Evolutionary conservation across 2,797 vertebrate species (phyloP).

Genomic region (Notoglanidium macrostoma): DNA sequence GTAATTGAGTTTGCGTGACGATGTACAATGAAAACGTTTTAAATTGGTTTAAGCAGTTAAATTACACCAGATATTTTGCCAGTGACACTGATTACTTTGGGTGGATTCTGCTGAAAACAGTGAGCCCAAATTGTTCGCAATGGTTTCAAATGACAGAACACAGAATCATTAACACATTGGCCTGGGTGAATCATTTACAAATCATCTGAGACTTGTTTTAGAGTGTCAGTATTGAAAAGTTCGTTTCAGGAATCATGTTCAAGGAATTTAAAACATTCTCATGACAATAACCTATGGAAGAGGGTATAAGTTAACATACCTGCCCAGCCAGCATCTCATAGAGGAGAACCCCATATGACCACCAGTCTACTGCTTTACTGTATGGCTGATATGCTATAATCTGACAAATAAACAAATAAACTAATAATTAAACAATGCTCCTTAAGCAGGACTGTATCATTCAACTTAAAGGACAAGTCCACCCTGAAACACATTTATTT

Average conservation of each 20-base stretch:
- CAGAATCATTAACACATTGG: background rate
- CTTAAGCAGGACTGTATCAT: background rate
- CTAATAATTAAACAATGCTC: background rate
- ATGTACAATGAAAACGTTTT: background rate
- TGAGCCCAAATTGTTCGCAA: background rate
- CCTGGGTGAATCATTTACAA: background rate
- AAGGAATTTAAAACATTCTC: background rate
- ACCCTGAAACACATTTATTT: background rate
- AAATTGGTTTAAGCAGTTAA: background rate
- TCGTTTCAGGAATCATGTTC: background rate
- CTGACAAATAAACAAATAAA: constrained; percentile 64
- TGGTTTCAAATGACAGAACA: background rate
- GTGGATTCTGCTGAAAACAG: background rate
- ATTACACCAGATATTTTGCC: background rate
- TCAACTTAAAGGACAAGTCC: background rate
- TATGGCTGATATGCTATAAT: constrained; percentile 92
- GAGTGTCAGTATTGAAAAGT: background rate
- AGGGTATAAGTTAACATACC: constrained; percentile 67
- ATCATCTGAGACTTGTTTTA: background rate
- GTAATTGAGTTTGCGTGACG: background rate
- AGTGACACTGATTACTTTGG: background rate
- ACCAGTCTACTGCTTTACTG: constrained; percentile 90
- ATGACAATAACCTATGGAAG: background rate
- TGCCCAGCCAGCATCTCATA: constrained; percentile 93
- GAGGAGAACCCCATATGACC: constrained; percentile 89